phyloP scores from a whole-genome alignment of 2,113 vertebrate genomes.

The Aphelocoma coerulescens region DNA sequence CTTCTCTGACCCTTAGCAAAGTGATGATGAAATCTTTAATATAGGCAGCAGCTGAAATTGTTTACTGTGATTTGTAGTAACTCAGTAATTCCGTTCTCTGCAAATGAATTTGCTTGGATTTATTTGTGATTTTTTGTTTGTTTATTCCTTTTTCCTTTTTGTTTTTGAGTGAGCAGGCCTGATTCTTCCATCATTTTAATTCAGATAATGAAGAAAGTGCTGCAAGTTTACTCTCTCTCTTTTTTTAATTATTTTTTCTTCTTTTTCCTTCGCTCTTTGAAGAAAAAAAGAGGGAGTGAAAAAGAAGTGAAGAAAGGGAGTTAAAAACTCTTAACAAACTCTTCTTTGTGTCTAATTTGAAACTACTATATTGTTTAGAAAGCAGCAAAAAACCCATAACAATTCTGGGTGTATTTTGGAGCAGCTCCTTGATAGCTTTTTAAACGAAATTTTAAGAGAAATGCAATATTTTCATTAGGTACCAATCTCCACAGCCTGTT shows the following conservation, averaged over 20 bases:
- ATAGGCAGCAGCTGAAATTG: neutral
- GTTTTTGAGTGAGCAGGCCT: neutral
- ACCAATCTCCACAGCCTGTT: neutral
- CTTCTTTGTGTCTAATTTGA: neutral
- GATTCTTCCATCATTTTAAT: neutral
- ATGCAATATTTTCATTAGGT: neutral
- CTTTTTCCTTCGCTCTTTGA: neutral
- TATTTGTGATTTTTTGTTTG: neutral
- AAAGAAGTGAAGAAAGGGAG: neutral
- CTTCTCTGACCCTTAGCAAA: neutral
- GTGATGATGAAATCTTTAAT: neutral
- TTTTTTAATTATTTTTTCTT: neutral
- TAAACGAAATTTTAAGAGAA: constrained; percentile 20
- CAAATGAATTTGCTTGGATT: constrained; percentile 23
- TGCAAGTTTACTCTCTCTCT: neutral
- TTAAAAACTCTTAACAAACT: neutral
- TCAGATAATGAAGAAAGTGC: neutral
- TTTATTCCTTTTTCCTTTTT: neutral
- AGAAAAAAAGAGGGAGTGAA: neutral
- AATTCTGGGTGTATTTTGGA: neutral
- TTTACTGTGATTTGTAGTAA: neutral
- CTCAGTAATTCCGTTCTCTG: neutral
- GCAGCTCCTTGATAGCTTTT: neutral
- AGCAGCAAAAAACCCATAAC: neutral
- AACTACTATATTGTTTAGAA: neutral